Base-by-base conservation (phyloP, 1,140 invertebrate genomes). In the Lerema accius region DNA sequence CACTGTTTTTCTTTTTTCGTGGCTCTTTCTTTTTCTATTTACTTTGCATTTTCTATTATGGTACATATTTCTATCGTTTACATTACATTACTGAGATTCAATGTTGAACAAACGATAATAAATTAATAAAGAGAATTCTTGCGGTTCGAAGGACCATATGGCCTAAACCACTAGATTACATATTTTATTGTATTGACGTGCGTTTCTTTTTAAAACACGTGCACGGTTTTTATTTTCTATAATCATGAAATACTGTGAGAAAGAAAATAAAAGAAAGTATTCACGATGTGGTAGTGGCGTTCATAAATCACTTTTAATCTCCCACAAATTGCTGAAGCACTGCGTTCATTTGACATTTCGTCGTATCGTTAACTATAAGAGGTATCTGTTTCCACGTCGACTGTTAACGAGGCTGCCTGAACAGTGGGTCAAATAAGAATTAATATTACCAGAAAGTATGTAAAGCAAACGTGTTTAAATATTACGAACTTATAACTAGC, bases 1-100 rank as follows among this genome's bases (percentile, higher is more conserved):
- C 23, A n/a, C n/a, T n/a, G n/a, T n/a, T n/a, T n/a, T n/a, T n/a
- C n/a, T n/a, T n/a, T n/a, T 16, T 59, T 67, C 43, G 73, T 76
- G 67, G 67, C 68, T 60, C 68, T 17, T 42, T 15, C n/a, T 23
- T 32, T 67, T 59, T 46, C 58, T 35, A 19, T 56, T 56, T 35
- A 46, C 48, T 65, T 23, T 37, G 53, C 45, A 45, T 49, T 37
- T 39, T 17, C n/a, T n/a, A n/a, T n/a, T n/a, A n/a, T n/a, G n/a
- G n/a, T n/a, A n/a, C n/a, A n/a, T n/a, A n/a, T n/a, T n/a, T n/a
- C n/a, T n/a, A n/a, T n/a, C n/a, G n/a, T n/a, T n/a, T n/a, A n/a
- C n/a, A n/a, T n/a, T n/a, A n/a, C n/a, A n/a, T n/a, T n/a, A n/a
- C n/a, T n/a, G n/a, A n/a, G n/a, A n/a, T n/a, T n/a, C n/a, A n/a